phyloP scores from a whole-genome alignment of 1,140 invertebrate species.

The Melipona quadrifasciata region DNA sequence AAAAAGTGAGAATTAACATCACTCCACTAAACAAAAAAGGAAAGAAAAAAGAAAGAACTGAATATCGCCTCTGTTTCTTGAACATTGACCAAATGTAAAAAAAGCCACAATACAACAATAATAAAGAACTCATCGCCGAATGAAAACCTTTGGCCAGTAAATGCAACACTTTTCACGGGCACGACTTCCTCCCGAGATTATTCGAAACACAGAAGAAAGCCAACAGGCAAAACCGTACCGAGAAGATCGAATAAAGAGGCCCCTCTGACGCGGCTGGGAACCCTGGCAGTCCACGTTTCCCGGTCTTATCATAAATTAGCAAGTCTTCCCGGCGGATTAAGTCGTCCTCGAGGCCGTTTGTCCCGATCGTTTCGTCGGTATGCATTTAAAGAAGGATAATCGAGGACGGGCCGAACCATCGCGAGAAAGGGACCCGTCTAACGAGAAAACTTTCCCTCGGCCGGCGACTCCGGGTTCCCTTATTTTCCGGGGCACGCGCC shows the following conservation, averaged over 20 bases:
- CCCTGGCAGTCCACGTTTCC: not conserved
- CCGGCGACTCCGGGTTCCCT: conserved; percentile 53
- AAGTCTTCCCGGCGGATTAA: conserved; percentile 2
- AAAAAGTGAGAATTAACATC: too few relatives aligned
- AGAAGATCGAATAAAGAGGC: not conserved
- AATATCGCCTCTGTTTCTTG: too few relatives aligned
- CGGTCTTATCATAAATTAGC: conserved; percentile 27
- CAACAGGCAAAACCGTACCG: not conserved
- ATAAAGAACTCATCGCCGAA: too few relatives aligned
- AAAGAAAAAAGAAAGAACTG: too few relatives aligned
- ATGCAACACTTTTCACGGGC: not conserved
- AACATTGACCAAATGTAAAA: too few relatives aligned
- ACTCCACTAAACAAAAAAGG: too few relatives aligned
- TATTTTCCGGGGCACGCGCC: conserved; percentile 58
- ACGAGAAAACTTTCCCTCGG: conserved; percentile 70
- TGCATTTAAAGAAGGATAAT: conserved; percentile 56
- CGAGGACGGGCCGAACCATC: not conserved
- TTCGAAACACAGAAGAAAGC: not conserved
- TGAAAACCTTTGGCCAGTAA: not conserved
- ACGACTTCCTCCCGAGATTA: not conserved
- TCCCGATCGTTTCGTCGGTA: conserved; percentile 31
- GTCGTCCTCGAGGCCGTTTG: not conserved
- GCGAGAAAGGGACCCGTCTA: conserved; percentile 44
- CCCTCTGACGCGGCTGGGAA: not conserved
- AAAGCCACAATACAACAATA: too few relatives aligned